Evolutionary conservation across 2,113 vertebrate genomes (phyloP).

Genomic region (Tetrao urogallus): DNA sequence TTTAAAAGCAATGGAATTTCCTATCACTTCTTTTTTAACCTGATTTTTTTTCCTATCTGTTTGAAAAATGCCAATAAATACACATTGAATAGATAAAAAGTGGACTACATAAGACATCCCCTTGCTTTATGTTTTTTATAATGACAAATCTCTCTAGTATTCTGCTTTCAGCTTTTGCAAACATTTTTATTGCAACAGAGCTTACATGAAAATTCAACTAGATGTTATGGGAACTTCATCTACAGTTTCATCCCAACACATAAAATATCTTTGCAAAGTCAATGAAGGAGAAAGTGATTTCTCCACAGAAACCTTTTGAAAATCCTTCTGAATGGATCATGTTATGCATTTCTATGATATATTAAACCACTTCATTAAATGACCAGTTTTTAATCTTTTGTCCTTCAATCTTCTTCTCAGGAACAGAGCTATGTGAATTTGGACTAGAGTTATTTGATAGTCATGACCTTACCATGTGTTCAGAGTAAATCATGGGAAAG

Average conservation of each 20-base stretch:
- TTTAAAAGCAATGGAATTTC: neutral
- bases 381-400: slow-evolving; percentile 12
- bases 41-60: neutral
- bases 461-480: slow-evolving; percentile 51
- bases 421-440: neutral
- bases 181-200: slow-evolving; percentile 41
- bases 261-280: slow-evolving; percentile 25
- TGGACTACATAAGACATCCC: neutral
- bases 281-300: slow-evolving; percentile 40
- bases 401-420: slow-evolving; percentile 14
- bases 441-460: slow-evolving; percentile 30
- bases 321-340: neutral
- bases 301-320: slow-evolving; percentile 13
- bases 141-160: neutral
- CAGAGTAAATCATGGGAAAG: slow-evolving; percentile 47
- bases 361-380: slow-evolving; percentile 17
- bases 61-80: neutral
- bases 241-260: slow-evolving; percentile 2
- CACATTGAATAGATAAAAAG: slow-evolving; percentile 15
- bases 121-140: slow-evolving; percentile 28
- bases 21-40: neutral
- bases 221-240: slow-evolving; percentile 41
- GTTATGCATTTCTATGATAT: neutral
- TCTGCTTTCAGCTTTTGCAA: slow-evolving; percentile 16
- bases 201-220: neutral